These are phyloP conservation scores for Philypnodon macrostomus DNA, from an alignment of 2,797 vertebrate genomes.

Conservation along the genomic window DNA sequence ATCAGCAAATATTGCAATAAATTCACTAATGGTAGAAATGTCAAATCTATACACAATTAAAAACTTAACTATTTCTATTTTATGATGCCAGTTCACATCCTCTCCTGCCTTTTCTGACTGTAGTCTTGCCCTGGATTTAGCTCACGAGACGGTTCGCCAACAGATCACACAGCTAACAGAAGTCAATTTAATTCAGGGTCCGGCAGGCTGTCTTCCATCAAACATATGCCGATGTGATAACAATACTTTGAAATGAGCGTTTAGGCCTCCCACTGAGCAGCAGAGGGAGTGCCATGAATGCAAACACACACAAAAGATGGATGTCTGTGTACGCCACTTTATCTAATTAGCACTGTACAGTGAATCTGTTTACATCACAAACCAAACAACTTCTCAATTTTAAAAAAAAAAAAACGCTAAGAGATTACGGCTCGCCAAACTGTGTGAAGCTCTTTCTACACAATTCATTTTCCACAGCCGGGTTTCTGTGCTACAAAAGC, in stretches of 20 bases:
- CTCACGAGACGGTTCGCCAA: background rate
- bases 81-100: background rate
- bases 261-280: conserved; percentile 39
- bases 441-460: conserved; percentile 6
- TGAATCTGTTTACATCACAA: conserved; percentile 40
- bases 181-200: conserved; percentile 39
- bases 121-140: conserved; percentile 9
- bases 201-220: conserved; percentile 47
- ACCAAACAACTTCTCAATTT: conserved; percentile 31
- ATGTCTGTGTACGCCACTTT: conserved; percentile 33
- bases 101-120: conserved; percentile 8
- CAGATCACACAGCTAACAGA: conserved; percentile 26
- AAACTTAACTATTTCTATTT: background rate
- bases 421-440: conserved; percentile 13
- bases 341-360: conserved; percentile 53
- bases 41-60: background rate
- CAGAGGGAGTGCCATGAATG: conserved; percentile 40
- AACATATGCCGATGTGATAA: conserved; percentile 38
- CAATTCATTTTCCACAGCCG: conserved; percentile 18
- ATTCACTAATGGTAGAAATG: too few relatives aligned
- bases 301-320: conserved; percentile 41
- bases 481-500: conserved; percentile 6
- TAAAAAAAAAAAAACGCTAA: conserved; percentile 23
- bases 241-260: conserved; percentile 56
- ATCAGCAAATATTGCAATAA: too few relatives aligned